Base-by-base conservation (phyloP, 1,140 invertebrate species). In the Chrysopa pallens region DNA sequence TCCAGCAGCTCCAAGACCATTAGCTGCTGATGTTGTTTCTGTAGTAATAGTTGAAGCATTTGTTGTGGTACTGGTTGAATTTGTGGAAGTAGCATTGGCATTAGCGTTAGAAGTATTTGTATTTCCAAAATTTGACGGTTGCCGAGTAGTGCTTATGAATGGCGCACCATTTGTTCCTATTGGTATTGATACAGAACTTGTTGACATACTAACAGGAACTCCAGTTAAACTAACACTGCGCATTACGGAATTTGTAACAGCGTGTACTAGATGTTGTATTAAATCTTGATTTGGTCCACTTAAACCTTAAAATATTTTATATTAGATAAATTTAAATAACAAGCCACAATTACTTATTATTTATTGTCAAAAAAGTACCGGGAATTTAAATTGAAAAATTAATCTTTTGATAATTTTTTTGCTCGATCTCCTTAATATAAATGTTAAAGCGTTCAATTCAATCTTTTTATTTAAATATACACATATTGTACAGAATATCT, bases 1-100 rank as follows among this genome's bases (percentile, higher is more conserved):
- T 15, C 62, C 63, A 14, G 61, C 46, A 14, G 59, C 62, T 28
- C 55, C 47, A 42, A 36, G 47, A 39, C 46, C 50, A 27, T 47
- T 50, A 28, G 53, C 49, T 15, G 47, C 42, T 5, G 48, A 35
- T 0, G 42, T 23, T 7, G 47, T 36, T 9, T 44, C 37, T 2
- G 43, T 9, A 12, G 48, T 29, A 13, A 28, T 39, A 12, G 48
- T 46, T 13, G 42, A 23, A 6, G 37, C 14, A 14, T n/a, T 36
- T 6, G 52, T 42, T 15, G 50, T 35, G 29, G 44, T 31, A 40
- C 50, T 46, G n/a, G 50, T 41, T 3, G 46, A 42, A 29, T 50
- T 43, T 40, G 50, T 40, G 28, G 49, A 11, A 35, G 52, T 44
- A 6, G 48, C 47, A 23, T 50, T 47, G 36, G 50, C 48, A 28